Conservation (phyloP, 2,888 invertebrate genomes). For the Sphecodes monilicornis region DNA sequence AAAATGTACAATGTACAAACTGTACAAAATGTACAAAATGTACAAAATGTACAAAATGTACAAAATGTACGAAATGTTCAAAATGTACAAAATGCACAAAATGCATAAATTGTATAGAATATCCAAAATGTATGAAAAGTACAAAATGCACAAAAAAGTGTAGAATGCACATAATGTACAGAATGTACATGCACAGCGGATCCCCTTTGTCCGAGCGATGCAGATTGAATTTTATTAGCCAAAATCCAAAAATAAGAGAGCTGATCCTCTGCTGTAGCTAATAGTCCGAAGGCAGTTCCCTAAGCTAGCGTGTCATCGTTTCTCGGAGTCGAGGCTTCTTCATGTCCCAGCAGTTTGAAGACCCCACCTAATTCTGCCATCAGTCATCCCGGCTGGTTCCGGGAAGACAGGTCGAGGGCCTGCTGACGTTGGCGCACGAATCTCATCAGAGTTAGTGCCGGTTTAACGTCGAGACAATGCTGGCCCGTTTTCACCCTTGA, state of each 20-base stretch:
- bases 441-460: conserved; percentile 76
- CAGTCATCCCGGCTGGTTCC: conserved; percentile 70
- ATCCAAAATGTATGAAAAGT: too few relatives aligned
- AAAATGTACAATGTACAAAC: too few relatives aligned
- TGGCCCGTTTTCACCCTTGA: conserved; percentile 57
- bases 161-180: too few relatives aligned
- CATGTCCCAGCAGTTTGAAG: background rate
- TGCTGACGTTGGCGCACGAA: conserved; percentile 64
- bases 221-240: background rate
- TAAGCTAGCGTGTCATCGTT: conserved; percentile 19
- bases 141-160: too few relatives aligned
- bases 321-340: background rate
- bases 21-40: too few relatives aligned
- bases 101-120: too few relatives aligned
- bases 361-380: conserved; percentile 70
- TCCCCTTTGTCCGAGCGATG: too few relatives aligned
- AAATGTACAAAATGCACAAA: too few relatives aligned
- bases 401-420: conserved; percentile 53
- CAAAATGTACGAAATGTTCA: too few relatives aligned
- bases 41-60: too few relatives aligned
- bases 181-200: too few relatives aligned
- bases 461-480: conserved; percentile 76
- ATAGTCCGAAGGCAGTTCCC: background rate
- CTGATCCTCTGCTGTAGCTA: background rate
- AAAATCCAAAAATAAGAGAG: background rate